Evolutionary conservation across 2,113 vertebrate species (phyloP).

Genomic region (Eulemur macaco): DNA sequence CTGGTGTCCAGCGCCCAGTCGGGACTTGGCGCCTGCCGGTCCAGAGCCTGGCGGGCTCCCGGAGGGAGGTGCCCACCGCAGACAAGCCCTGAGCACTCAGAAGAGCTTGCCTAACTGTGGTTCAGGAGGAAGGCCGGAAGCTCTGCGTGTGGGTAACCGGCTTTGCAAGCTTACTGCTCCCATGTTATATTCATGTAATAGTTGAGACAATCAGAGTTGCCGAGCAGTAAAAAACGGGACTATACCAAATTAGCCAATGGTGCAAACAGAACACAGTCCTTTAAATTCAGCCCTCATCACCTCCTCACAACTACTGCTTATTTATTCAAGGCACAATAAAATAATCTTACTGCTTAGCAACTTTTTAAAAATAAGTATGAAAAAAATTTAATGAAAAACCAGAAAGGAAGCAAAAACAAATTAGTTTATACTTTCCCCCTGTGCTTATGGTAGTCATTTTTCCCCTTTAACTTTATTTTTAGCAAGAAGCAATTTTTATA

Average conservation of each 20-base stretch:
- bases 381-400: not conserved
- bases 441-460: not conserved
- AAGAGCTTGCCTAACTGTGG: not conserved
- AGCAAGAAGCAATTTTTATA: slow-evolving; percentile 3
- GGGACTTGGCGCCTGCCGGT: too few species aligned
- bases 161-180: not conserved
- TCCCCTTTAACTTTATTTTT: not conserved
- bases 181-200: not conserved
- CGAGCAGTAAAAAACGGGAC: too few species aligned
- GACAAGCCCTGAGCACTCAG: not conserved
- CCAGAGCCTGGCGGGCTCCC: not conserved
- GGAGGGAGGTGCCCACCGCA: rapidly evolving
- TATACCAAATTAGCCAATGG: not conserved
- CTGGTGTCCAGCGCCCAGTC: not conserved
- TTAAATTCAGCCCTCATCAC: not conserved
- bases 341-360: not conserved
- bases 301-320: not conserved
- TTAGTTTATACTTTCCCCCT: not conserved
- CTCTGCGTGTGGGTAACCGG: rapidly evolving
- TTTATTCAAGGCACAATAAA: not conserved
- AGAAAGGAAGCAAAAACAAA: not conserved
- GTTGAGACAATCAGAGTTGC: too few species aligned
- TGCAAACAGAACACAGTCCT: not conserved
- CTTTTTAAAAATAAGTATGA: not conserved
- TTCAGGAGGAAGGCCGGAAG: not conserved